phyloP scores from a whole-genome alignment of 2,113 vertebrate species.

The Macaca fascicularis region DNA sequence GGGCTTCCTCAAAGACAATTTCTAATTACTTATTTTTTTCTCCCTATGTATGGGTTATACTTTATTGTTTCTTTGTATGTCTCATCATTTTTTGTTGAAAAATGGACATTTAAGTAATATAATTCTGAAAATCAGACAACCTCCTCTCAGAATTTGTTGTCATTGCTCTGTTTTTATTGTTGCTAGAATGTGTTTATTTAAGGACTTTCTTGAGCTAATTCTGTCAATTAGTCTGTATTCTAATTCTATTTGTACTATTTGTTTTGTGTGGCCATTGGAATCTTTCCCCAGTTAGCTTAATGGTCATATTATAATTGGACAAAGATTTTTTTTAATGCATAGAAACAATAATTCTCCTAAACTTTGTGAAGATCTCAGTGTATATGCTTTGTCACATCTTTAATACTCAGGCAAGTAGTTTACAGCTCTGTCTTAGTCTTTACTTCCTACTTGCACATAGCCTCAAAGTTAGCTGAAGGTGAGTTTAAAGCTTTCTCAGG shows the following conservation, averaged over 20 bases:
- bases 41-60: background rate
- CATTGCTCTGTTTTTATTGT: background rate
- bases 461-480: background rate
- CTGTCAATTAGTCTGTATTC: background rate
- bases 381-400: background rate
- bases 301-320: background rate
- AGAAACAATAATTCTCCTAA: background rate
- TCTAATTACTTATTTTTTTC: background rate
- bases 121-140: background rate
- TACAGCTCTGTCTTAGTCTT: background rate
- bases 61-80: background rate
- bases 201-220: background rate
- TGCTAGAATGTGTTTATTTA: background rate
- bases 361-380: background rate
- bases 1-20: background rate
- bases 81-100: background rate
- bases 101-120: background rate
- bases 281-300: background rate
- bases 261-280: background rate
- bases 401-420: background rate
- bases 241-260: background rate
- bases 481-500: background rate
- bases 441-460: background rate
- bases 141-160: background rate
- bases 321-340: background rate